A percentile compares a stretch with the other conserved stretches of the same genome.
These are phyloP conservation scores for Sorex araneus DNA, from an alignment of 2,113 vertebrate genomes.

Conservation along the genomic window DNA sequence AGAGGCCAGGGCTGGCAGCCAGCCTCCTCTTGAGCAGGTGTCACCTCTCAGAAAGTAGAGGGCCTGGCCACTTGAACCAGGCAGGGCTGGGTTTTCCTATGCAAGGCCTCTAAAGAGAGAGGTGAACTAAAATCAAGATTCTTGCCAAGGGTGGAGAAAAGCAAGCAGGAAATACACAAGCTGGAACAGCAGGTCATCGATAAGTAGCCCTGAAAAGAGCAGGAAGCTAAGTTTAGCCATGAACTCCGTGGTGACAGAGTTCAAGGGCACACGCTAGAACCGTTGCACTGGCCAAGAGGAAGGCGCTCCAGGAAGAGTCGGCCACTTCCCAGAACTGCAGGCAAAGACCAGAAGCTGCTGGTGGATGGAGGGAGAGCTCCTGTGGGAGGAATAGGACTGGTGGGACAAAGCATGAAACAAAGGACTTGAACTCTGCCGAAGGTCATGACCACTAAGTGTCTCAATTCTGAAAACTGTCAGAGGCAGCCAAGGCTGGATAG, in stretches of 20 bases:
- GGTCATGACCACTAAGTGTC: neutral
- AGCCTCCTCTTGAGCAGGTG: neutral
- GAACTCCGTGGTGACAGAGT: neutral
- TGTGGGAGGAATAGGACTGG: too few species aligned
- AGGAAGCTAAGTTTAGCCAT: constrained; percentile 1
- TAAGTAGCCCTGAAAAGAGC: neutral
- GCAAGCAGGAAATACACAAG: too few species aligned
- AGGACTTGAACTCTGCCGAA: neutral
- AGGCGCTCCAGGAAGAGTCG: neutral
- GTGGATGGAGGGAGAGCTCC: too few species aligned
- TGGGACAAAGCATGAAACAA: neutral
- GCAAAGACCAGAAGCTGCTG: too few species aligned
- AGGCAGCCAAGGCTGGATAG: too few species aligned
- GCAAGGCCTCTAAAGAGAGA: neutral
- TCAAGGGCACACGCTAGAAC: too few species aligned
- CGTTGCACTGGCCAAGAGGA: too few species aligned
- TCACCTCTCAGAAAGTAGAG: constrained; percentile 30
- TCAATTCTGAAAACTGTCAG: too few species aligned
- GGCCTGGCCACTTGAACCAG: neutral
- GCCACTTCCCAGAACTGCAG: too few species aligned
- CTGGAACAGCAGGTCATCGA: neutral
- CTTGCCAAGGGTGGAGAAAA: neutral
- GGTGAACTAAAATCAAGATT: neutral
- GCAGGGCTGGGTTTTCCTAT: neutral
- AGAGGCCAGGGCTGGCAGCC: neutral